These are phyloP conservation scores for pig (Sus scrofa) DNA, from an alignment of 2,113 vertebrate genomes.

Conservation along the genomic window DNA sequence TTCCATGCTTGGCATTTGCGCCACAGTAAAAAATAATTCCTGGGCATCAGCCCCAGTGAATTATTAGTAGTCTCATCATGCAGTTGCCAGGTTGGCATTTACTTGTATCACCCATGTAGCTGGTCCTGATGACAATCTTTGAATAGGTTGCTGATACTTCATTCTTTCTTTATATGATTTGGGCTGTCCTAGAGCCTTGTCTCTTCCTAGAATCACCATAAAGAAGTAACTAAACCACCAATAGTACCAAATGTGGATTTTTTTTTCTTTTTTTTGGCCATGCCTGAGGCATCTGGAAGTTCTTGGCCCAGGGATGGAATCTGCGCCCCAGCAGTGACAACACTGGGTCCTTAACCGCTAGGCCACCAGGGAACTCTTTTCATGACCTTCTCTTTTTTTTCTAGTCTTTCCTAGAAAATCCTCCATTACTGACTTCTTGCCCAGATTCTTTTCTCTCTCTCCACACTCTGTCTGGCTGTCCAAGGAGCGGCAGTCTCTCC, in stretches of 20 bases:
- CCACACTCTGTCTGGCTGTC: not conserved
- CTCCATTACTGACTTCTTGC: not conserved
- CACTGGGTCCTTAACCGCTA: too few species aligned
- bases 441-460: not conserved
- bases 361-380: not conserved
- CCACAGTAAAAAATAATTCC: constrained; percentile 52
- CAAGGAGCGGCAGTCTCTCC: not conserved
- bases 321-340: too few species aligned
- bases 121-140: constrained; percentile 54
- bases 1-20: constrained; percentile 63
- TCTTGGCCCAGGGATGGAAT: too few species aligned
- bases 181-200: constrained; percentile 53
- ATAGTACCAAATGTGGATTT: constrained; percentile 13
- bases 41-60: constrained; percentile 28
- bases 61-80: constrained; percentile 57
- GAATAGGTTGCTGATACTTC: not conserved
- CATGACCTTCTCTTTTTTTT: not conserved
- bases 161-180: constrained; percentile 38
- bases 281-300: too few species aligned
- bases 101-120: not conserved
- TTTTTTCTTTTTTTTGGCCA: too few species aligned
- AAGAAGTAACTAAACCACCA: constrained; percentile 68
- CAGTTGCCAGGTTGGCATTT: constrained; percentile 60
- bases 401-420: not conserved
- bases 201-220: constrained; percentile 64